A percentile compares a stretch with the other conserved stretches of the same genome.
phyloP scores from a whole-genome alignment of 2,113 vertebrate species.

The Chaetura pelagica region DNA sequence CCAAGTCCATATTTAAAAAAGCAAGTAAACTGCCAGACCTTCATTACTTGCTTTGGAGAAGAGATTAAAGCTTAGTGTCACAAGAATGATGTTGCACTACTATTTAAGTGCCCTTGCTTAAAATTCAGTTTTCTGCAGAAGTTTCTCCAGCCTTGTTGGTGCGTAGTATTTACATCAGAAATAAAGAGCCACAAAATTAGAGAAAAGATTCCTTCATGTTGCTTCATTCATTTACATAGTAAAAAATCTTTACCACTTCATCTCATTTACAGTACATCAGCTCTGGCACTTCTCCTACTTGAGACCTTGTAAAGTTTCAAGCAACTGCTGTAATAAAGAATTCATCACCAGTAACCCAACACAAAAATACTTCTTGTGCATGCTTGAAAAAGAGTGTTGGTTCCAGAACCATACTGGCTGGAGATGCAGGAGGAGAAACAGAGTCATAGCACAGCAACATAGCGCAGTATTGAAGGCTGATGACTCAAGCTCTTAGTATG shows the following conservation, averaged over 20 bases:
- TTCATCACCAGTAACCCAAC: neutral
- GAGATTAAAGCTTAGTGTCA: neutral
- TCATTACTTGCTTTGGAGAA: neutral
- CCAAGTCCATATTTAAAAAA: neutral
- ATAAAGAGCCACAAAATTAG: neutral
- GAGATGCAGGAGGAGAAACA: neutral
- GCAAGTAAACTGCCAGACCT: neutral
- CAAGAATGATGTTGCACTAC: neutral
- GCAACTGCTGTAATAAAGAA: neutral
- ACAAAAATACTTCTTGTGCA: neutral
- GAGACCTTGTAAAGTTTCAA: neutral
- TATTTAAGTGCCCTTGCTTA: neutral
- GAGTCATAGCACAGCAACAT: neutral
- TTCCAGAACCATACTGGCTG: neutral
- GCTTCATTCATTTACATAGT: neutral
- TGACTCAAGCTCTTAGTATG: neutral
- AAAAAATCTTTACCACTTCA: neutral
- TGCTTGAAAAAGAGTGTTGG: neutral
- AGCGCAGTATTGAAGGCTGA: neutral
- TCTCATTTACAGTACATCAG: neutral
- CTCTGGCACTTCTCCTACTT: neutral
- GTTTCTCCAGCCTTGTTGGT: neutral
- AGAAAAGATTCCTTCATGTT: neutral
- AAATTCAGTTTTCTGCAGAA: neutral
- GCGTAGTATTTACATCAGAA: neutral